These are phyloP conservation scores for Drosophila mimica DNA, from an alignment of 2,888 invertebrate species.

Conservation along the genomic window DNA sequence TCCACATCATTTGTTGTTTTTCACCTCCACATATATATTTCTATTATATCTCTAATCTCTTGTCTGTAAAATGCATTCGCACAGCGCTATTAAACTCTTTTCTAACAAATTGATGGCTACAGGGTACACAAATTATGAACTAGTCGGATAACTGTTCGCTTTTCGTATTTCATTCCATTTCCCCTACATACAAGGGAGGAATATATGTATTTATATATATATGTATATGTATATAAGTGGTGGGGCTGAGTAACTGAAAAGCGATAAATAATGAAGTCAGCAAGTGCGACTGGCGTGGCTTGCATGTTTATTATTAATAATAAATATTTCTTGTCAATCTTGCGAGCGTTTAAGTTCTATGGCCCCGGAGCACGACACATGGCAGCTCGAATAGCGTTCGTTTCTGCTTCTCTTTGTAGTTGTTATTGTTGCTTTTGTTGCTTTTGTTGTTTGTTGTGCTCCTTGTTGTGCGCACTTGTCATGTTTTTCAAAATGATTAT, in stretches of 20 bases:
- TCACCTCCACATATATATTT: neutral
- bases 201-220: neutral
- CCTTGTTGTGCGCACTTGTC: slow-evolving; percentile 58
- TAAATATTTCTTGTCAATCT: slow-evolving; percentile 78
- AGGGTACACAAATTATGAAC: slow-evolving; percentile 14
- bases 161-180: slow-evolving; percentile 48
- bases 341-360: slow-evolving; percentile 67
- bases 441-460: slow-evolving; percentile 16
- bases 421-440: slow-evolving; percentile 18
- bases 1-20: neutral
- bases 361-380: slow-evolving; percentile 63
- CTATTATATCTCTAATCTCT: neutral
- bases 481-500: slow-evolving; percentile 64
- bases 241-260: slow-evolving; percentile 49
- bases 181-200: neutral
- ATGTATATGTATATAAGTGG: no score
- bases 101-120: neutral
- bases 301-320: slow-evolving; percentile 80
- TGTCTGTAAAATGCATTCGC: neutral
- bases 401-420: slow-evolving; percentile 7
- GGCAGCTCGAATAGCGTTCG: slow-evolving; percentile 23
- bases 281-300: slow-evolving; percentile 76
- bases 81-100: neutral
- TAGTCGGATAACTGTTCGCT: slow-evolving; percentile 9
- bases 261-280: slow-evolving; percentile 80